These are phyloP conservation scores for Hirundo rustica DNA, from an alignment of 2,797 vertebrate genomes.

Conservation along the genomic window DNA sequence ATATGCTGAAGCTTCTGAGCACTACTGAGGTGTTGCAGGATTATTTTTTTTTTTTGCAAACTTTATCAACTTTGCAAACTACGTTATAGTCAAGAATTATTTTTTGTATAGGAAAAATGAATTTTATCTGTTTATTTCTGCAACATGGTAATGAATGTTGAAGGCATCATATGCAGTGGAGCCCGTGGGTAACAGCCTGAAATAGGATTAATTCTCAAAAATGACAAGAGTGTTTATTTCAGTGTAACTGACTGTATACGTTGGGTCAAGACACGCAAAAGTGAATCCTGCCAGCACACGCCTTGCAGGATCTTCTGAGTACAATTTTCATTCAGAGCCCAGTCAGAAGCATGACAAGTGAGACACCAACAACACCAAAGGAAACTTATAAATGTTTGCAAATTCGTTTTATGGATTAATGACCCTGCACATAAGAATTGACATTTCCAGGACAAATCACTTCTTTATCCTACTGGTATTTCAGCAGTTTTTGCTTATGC, in stretches of 20 bases:
- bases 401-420: conserved; percentile 64
- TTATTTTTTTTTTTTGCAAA: not conserved
- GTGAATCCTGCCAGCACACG: not conserved
- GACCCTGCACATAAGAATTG: conserved; percentile 54
- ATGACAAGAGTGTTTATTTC: conserved; percentile 16
- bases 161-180: not conserved
- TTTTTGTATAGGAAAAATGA: not conserved
- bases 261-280: not conserved
- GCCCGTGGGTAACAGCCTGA: conserved; percentile 20
- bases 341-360: not conserved
- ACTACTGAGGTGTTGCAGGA: not conserved
- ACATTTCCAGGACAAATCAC: conserved; percentile 62
- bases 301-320: not conserved
- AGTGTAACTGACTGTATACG: not conserved
- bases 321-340: not conserved
- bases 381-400: conserved; percentile 52
- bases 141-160: not conserved
- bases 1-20: not conserved
- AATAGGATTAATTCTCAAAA: conserved; percentile 49
- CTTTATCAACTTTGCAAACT: not conserved
- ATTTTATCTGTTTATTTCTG: conserved; percentile 1
- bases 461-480: conserved; percentile 58
- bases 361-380: conserved; percentile 17
- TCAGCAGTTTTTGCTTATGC: conserved; percentile 61
- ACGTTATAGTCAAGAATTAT: not conserved